Conservation (phyloP, 64 coral and sea anemone species). For the Montipora capricornis region DNA sequence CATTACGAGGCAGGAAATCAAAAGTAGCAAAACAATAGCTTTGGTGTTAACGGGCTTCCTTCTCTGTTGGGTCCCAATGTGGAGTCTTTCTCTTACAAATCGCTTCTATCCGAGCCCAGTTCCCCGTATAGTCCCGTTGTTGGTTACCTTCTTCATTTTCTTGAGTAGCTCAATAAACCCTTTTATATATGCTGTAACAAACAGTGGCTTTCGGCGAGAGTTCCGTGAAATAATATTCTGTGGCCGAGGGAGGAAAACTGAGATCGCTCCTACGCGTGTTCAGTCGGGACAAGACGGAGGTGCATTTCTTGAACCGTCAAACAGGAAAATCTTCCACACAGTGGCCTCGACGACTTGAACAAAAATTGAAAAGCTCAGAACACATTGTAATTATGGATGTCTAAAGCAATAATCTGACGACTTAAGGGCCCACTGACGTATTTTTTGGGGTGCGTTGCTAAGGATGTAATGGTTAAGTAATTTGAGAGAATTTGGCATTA, state of each 20-base stretch:
- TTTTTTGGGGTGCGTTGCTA: too few species aligned
- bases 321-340: too few species aligned
- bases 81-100: background rate
- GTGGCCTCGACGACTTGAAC: too few species aligned
- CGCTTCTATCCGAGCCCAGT: background rate
- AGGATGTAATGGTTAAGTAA: too few species aligned
- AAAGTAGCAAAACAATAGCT: slow-evolving; percentile 6
- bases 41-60: background rate
- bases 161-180: slow-evolving; percentile 25
- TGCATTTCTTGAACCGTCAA: too few species aligned
- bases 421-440: too few species aligned
- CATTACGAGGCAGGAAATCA: slow-evolving; percentile 20
- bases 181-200: slow-evolving; percentile 18
- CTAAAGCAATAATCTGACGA: too few species aligned
- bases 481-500: too few species aligned
- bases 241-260: background rate
- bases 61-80: slow-evolving; percentile 24
- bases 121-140: background rate
- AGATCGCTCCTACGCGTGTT: background rate
- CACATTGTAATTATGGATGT: too few species aligned
- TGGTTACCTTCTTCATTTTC: slow-evolving; percentile 12
- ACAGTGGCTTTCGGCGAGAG: background rate
- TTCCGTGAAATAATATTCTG: slow-evolving; percentile 17
- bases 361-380: too few species aligned
- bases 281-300: background rate